Conservation (phyloP, 2,113 vertebrate species). For the Myxocyprinus asiaticus region DNA sequence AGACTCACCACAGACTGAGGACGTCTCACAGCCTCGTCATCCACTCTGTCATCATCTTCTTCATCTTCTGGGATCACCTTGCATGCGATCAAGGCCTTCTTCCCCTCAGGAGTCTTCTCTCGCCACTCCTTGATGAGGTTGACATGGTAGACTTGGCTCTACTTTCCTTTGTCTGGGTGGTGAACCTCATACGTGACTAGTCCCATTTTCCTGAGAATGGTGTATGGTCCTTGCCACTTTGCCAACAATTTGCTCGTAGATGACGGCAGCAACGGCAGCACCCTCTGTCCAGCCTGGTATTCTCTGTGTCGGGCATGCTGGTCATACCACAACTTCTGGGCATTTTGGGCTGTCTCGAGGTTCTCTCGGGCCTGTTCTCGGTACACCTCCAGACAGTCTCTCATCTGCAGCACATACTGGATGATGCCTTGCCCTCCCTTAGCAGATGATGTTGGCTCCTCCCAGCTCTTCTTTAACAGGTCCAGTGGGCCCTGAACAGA, state of each 20-base stretch:
- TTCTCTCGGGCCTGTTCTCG: no score
- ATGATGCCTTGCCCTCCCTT: no score
- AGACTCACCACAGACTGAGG: no score
- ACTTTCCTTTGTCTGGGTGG: not conserved
- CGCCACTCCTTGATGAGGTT: conserved; percentile 27
- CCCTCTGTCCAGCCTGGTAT: conserved; percentile 5
- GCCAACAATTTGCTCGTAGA: conserved; percentile 1
- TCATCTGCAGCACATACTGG: no score
- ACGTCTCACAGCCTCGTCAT: not conserved
- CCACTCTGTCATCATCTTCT: not conserved
- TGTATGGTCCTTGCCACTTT: conserved; percentile 22
- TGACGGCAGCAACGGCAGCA: conserved; percentile 3
- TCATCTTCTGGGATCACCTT: not conserved
- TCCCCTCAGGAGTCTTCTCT: not conserved
- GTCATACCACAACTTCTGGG: no score
- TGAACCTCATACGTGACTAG: not conserved
- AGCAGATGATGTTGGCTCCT: no score
- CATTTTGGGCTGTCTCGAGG: no score
- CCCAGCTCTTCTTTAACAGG: no score
- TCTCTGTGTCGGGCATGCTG: no score
- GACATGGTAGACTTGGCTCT: conserved; percentile 1
- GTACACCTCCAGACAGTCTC: no score
- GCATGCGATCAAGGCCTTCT: no score
- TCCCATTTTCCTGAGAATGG: not conserved
- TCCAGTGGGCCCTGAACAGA: no score